Evolutionary conservation across 2,113 vertebrate genomes (phyloP).

Genomic region (Dunckerocampus dactyliophorus): DNA sequence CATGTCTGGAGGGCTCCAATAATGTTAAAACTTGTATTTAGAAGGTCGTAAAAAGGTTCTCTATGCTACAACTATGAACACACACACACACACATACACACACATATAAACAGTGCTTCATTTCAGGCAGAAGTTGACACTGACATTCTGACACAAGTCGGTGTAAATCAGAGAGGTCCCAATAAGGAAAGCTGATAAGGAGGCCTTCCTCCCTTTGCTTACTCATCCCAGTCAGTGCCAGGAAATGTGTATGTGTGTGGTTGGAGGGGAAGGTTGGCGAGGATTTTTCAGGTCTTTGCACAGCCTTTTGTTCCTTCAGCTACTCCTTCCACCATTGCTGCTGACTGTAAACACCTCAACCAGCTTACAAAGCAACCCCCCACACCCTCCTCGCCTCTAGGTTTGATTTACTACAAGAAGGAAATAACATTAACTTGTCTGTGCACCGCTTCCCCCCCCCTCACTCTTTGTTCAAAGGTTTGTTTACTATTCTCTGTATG

Average conservation of each 20-base stretch:
- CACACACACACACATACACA: conserved; percentile 13
- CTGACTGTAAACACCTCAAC: conserved; percentile 51
- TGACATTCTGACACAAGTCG: conserved; percentile 41
- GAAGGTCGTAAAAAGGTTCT: too few relatives aligned
- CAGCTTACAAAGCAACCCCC: conserved; percentile 37
- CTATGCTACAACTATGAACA: too few relatives aligned
- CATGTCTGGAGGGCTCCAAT: too few relatives aligned
- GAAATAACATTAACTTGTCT: conserved; percentile 67
- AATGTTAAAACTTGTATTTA: too few relatives aligned
- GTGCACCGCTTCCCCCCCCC: background rate
- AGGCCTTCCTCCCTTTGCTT: conserved; percentile 38
- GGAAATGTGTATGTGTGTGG: conserved; percentile 13
- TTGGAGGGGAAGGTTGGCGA: conserved; percentile 24
- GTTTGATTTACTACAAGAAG: conserved; percentile 67
- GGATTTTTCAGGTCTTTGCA: conserved; percentile 25
- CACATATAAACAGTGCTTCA: conserved; percentile 22
- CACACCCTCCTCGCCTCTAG: conserved; percentile 19
- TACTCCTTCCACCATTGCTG: conserved; percentile 19
- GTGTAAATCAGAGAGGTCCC: conserved; percentile 49
- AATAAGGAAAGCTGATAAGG: conserved; percentile 60
- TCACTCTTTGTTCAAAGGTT: conserved; percentile 57
- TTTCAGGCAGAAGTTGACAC: conserved; percentile 28
- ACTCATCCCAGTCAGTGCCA: conserved; percentile 22
- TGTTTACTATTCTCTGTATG: conserved; percentile 74
- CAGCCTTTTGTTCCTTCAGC: conserved; percentile 48